These are phyloP conservation scores for Yponomeuta cagnagella DNA, from an alignment of 2,888 invertebrate genomes.

Conservation along the genomic window DNA sequence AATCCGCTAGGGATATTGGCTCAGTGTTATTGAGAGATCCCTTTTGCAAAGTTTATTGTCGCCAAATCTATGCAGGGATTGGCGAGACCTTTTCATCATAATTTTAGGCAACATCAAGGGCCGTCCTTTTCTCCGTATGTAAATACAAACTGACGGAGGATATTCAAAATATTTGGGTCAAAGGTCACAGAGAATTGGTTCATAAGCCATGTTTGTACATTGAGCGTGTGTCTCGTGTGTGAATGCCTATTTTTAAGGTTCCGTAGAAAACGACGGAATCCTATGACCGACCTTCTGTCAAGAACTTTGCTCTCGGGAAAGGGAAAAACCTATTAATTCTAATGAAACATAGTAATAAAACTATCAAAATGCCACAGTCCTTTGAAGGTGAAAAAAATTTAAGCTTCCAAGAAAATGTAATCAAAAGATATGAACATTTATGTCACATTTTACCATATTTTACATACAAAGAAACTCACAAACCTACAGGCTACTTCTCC, in stretches of 20 bases:
- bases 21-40: background rate
- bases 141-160: slow-evolving; percentile 17
- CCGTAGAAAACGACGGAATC: too few relatives aligned
- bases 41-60: background rate
- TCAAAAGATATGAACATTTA: too few relatives aligned
- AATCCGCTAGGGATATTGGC: background rate
- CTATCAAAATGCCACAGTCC: too few relatives aligned
- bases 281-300: too few relatives aligned
- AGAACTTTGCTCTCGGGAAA: too few relatives aligned
- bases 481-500: too few relatives aligned
- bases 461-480: too few relatives aligned
- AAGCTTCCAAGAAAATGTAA: too few relatives aligned
- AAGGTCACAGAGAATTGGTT: slow-evolving; percentile 28
- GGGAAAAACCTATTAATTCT: too few relatives aligned
- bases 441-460: too few relatives aligned
- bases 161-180: slow-evolving; percentile 41
- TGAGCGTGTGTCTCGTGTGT: background rate
- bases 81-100: background rate
- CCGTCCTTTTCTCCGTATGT: background rate
- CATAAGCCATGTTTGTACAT: background rate
- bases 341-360: too few relatives aligned
- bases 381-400: too few relatives aligned
- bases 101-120: background rate
- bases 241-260: background rate
- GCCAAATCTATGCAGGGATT: background rate